Evolutionary conservation across 2,113 vertebrate species (phyloP).

Genomic region (Pomatorhinus ruficollis): DNA sequence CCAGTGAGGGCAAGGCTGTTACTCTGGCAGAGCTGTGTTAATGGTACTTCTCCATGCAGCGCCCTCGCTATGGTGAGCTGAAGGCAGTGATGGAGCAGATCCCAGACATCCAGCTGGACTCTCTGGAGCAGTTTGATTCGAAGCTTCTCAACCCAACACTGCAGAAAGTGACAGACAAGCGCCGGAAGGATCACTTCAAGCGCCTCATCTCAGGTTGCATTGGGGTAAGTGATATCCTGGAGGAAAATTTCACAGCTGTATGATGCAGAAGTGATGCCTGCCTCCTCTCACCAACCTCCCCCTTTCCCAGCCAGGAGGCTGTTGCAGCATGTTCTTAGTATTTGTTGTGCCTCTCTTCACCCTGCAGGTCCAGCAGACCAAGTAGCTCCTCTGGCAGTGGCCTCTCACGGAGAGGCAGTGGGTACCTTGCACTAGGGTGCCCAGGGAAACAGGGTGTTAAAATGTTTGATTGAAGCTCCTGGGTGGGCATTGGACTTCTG

Average conservation of each 20-base stretch:
- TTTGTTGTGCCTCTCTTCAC: not conserved
- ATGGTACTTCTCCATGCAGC: slow-evolving; percentile 62
- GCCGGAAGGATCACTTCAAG: slow-evolving; percentile 93
- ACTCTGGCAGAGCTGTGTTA: not conserved
- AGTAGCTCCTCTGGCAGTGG: not conserved
- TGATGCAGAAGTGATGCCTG: not conserved
- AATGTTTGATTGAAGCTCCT: not conserved
- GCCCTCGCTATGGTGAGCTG: slow-evolving; percentile 88
- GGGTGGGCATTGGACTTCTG: not conserved
- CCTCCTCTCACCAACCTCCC: not conserved
- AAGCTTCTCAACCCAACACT: slow-evolving; percentile 82
- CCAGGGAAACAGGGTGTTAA: rapidly evolving
- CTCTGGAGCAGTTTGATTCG: slow-evolving; percentile 91
- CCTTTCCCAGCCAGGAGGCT: not conserved
- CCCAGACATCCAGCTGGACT: slow-evolving; percentile 86
- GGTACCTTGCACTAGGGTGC: not conserved
- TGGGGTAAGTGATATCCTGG: slow-evolving; percentile 79
- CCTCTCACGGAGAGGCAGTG: not conserved
- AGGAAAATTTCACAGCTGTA: not conserved
- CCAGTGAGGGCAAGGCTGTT: not conserved
- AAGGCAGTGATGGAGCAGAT: slow-evolving; percentile 90
- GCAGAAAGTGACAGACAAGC: slow-evolving; percentile 88
- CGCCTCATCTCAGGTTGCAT: slow-evolving; percentile 92
- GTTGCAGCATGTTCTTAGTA: not conserved
- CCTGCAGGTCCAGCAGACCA: not conserved